Conservation (phyloP, 1,140 invertebrate genomes). For the Atta texana region DNA sequence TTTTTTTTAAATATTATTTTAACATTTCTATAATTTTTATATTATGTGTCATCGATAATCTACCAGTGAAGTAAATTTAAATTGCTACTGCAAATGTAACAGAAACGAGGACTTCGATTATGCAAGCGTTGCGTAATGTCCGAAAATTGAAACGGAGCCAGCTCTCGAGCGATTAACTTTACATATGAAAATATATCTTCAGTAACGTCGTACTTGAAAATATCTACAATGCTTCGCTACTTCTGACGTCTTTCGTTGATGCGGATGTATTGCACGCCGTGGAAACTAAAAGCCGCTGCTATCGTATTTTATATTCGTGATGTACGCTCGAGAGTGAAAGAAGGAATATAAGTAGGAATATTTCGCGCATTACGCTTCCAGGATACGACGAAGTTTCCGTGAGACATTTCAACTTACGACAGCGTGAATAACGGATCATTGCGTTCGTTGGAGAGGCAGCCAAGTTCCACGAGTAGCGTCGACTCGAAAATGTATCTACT, state of each 20-base stretch:
- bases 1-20: conserved; percentile 2
- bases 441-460: conserved; percentile 56
- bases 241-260: conserved; percentile 14
- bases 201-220: conserved; percentile 35
- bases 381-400: conserved; percentile 56
- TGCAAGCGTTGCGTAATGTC: not conserved
- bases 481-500: conserved; percentile 40
- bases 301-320: conserved; percentile 50
- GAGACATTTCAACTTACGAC: conserved; percentile 61
- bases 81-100: conserved; percentile 13
- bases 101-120: conserved; percentile 20
- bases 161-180: conserved; percentile 40
- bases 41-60: not conserved
- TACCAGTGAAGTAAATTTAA: conserved; percentile 3
- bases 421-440: conserved; percentile 70
- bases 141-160: conserved; percentile 34
- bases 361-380: conserved; percentile 53
- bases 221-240: conserved; percentile 9
- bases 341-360: conserved; percentile 52
- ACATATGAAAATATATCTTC: conserved; percentile 31
- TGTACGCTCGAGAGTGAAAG: conserved; percentile 26
- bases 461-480: conserved; percentile 40
- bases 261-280: conserved; percentile 25
- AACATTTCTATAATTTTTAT: not conserved
- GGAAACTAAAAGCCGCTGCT: conserved; percentile 48